Evolutionary conservation across 1,140 invertebrate species (phyloP).

Genomic region (Tribolium madens): DNA sequence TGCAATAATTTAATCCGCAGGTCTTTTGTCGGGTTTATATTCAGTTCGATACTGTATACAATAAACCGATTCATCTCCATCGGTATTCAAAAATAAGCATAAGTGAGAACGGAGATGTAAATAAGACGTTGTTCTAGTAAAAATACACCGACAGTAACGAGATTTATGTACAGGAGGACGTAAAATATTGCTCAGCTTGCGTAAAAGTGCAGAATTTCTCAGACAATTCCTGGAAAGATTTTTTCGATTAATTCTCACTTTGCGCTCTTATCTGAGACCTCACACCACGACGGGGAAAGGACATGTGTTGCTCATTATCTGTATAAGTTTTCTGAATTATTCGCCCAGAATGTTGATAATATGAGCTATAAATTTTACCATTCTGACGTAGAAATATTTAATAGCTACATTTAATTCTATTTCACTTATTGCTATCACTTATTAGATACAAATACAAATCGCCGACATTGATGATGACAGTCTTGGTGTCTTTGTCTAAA

Average conservation of each 20-base stretch:
- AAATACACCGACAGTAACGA: slow-evolving; percentile 25
- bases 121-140: slow-evolving; percentile 19
- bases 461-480: slow-evolving; percentile 15
- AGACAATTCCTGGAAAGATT: slow-evolving; percentile 3
- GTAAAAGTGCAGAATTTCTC: slow-evolving; percentile 11
- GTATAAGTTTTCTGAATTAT: too few species aligned
- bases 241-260: not conserved
- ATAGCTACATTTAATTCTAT: slow-evolving; percentile 26
- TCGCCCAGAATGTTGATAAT: slow-evolving; percentile 30
- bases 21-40: slow-evolving; percentile 38
- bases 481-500: not conserved
- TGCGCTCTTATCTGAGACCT: not conserved
- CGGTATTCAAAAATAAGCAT: slow-evolving; percentile 22
- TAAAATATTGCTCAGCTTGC: slow-evolving; percentile 1
- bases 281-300: slow-evolving; percentile 17
- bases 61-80: slow-evolving; percentile 43
- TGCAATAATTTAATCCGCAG: slow-evolving; percentile 36
- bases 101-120: slow-evolving; percentile 26
- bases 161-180: slow-evolving; percentile 26
- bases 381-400: slow-evolving; percentile 42
- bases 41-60: slow-evolving; percentile 26
- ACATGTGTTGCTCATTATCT: slow-evolving; percentile 17
- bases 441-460: slow-evolving; percentile 14
- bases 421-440: slow-evolving; percentile 3
- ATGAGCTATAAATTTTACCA: slow-evolving; percentile 17